Base-by-base conservation (phyloP, 2,797 vertebrate genomes). In the Etheostoma nigrum region DNA sequence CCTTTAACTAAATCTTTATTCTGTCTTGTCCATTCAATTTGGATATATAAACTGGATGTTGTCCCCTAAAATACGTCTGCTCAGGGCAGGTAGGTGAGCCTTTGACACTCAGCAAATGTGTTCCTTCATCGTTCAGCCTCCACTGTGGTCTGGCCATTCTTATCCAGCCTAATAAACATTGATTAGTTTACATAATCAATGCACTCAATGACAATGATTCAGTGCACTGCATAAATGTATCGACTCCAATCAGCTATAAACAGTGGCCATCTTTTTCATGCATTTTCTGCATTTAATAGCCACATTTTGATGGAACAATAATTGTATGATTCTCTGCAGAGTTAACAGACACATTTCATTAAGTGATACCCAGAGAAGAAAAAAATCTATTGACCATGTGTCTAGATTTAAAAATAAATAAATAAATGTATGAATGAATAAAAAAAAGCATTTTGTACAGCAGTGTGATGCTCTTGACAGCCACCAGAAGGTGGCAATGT, bases 171-270 rank as follows among this genome's bases (percentile, higher is more conserved):
- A 89, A 90, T 92, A 91, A 85, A 86, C 90, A 94, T 94, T 91
- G 92, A 94, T 93, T 91, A 93, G 80, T 75, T 57, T 64, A 82
- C 86, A 88, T 93, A 92, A 94, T 94, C 93, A 92, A 94, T 94
- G 85, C 87, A 85, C 87, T 93, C 92, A 88, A 93, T 91, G 93
- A 94, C 93, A 94, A 93, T 93, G 93, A 94, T 93, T 93, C 87
- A 94, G 91, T 90, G 73, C 85, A 19, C 89, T 92, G 91, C 90
- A 93, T 89, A 87, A 89, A 91, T 91, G 83, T 89, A 94, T 94
- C 67, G 91, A 94, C 89, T 83, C 61, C 83, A 88, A 88, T 90
- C 87, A 82, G 74, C 85, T 78, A 72, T 44, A 84, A 82, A 85
- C 83, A 81, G 79, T 74, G 68, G 73, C 76, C 67, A 9, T 62